Base-by-base conservation (phyloP, 2,888 invertebrate genomes). In the Dryobota labecula region DNA sequence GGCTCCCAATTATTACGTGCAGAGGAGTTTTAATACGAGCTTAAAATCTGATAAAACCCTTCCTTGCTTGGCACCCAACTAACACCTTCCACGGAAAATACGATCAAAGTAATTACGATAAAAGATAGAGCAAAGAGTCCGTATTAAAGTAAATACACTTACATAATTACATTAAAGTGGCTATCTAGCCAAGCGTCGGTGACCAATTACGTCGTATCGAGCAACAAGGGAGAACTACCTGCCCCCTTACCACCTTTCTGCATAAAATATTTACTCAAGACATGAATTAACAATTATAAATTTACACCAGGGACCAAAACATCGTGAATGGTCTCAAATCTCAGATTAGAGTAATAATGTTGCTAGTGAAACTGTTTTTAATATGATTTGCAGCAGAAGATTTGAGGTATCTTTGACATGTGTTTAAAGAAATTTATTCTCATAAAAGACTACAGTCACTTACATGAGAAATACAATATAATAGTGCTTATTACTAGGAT, bases 341-440 rank as follows among this genome's bases (percentile, higher is more conserved):
- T 86, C 84, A 85, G 91, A 90, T 91, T 90, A 92, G 87, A 86
- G 88, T 87, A 57, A 89, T 89, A 90, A 90, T 89, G 89, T 69
- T 67, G 47, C 63, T 63, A 70, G 56, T 5, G 53, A 57, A 56
- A 69, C 43, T 56, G 68, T 65, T 73, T 67, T 51, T 53, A 51
- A 56, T 38, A 53, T 30, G 20, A 41, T 54, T 65, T 62, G 24
- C 18, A 2, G 13, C 18, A n/a, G 30, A n/a, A 43, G 41, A 27
- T 43, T 43, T 4, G 4, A 3, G 41, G 7, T 30, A 45, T 41
- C 60, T 67, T 73, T 67, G 36, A 63, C n/a, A n/a, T n/a, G n/a
- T n/a, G n/a, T n/a, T n/a, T n/a, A n/a, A n/a, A n/a, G n/a, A n/a
- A n/a, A n/a, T n/a, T n/a, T n/a, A n/a, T n/a, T n/a, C n/a, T n/a